Evolutionary conservation across 2,888 invertebrate genomes (phyloP).

Genomic region (Thysanoteuthis rhombus): DNA sequence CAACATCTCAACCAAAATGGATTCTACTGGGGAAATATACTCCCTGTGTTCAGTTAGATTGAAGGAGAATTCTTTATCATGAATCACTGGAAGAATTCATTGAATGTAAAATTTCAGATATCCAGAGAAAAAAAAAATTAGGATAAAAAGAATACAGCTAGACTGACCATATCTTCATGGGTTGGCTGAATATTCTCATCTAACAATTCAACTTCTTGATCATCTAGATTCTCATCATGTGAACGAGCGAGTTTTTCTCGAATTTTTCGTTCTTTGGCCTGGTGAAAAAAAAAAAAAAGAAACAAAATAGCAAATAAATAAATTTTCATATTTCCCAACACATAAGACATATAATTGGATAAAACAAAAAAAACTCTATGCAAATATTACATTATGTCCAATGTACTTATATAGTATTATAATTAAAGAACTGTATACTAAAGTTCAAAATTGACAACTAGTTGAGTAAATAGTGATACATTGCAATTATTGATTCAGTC

Average conservation of each 20-base stretch:
- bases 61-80: too few species aligned
- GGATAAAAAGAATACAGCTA: background rate
- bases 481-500: background rate
- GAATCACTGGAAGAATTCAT: too few species aligned
- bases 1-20: too few species aligned
- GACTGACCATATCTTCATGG: constrained; percentile 42
- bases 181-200: constrained; percentile 56
- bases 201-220: constrained; percentile 59
- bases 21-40: too few species aligned
- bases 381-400: too few species aligned
- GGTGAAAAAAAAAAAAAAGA: constrained; percentile 13
- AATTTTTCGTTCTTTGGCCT: constrained; percentile 47
- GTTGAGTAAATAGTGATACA: background rate
- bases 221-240: constrained; percentile 60
- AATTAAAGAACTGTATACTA: too few species aligned
- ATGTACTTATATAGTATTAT: too few species aligned
- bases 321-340: background rate
- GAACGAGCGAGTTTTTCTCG: constrained; percentile 52
- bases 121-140: background rate
- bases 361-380: background rate
- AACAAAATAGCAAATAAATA: background rate
- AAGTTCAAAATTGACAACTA: too few species aligned
- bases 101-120: too few species aligned
- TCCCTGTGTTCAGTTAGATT: too few species aligned
- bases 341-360: background rate